phyloP scores from a whole-genome alignment of 2,797 vertebrate species.

The Pangasius macronema region DNA sequence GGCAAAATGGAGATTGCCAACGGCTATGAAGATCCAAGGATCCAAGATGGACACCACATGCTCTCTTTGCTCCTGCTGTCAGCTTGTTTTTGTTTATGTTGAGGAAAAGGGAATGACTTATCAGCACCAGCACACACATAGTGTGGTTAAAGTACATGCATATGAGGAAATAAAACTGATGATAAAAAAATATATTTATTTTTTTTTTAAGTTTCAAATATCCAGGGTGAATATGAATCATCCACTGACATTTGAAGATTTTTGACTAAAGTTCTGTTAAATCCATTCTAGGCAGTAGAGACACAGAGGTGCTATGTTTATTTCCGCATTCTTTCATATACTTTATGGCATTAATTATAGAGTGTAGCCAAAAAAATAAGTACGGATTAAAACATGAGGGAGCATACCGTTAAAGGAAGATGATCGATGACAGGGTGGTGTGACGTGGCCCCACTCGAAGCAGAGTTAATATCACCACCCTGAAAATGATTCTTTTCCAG shows the following conservation, averaged over 20 bases:
- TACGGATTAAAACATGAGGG: background rate
- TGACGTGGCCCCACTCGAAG: background rate
- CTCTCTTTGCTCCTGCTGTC: background rate
- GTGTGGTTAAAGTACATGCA: background rate
- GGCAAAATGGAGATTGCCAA: slow-evolving; percentile 69
- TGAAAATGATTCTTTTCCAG: background rate
- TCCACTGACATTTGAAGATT: background rate
- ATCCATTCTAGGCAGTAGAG: background rate
- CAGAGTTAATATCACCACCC: background rate
- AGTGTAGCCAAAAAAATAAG: background rate
- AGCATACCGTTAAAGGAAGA: background rate
- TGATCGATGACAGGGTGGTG: background rate
- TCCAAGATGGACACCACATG: slow-evolving; percentile 18
- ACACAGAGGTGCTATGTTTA: background rate
- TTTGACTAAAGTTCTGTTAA: background rate
- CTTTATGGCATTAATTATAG: background rate
- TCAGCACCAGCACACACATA: slow-evolving; percentile 14
- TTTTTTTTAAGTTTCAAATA: slow-evolving; percentile 5
- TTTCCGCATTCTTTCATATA: background rate
- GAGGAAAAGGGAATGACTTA: slow-evolving; percentile 6
- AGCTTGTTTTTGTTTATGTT: background rate
- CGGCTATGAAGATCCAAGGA: slow-evolving; percentile 64
- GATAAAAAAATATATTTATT: background rate
- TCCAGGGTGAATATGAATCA: slow-evolving; percentile 1
- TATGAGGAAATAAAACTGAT: background rate